Base-by-base conservation (phyloP, 2,113 vertebrate genomes). In the Cheirogaleus medius region DNA sequence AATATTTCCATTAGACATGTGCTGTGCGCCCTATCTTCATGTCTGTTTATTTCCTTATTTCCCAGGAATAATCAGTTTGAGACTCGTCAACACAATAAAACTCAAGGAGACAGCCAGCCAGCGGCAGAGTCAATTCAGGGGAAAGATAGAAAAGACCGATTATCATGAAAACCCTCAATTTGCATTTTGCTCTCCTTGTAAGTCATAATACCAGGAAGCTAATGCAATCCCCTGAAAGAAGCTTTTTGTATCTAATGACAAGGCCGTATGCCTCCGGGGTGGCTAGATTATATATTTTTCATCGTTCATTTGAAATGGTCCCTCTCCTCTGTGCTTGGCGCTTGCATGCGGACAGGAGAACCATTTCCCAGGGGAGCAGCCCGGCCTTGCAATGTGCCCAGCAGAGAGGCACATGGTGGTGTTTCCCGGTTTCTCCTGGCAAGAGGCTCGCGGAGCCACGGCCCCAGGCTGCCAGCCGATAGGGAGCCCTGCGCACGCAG, bases 201-300 rank as follows among this genome's bases (percentile, higher is more conserved):
- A 97, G 83, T 92, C 25, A 27, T 84, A 80, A 96, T 92, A 95
- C 80, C 69, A 27, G 66, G 80, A 97, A 97, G 96, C 47, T 58
- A 93, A 97, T 42, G 27, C 54, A 78, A 37, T 54, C 63, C 73
- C 94, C 68, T 37, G 52, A 95, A 98, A 96, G 58, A 93, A 97
- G 17, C 27, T 44, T 97, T 91, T 97, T 92, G 17, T 95, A 34
- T 80, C 78, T 90, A 94, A 97, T 86, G 82, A 93, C 95, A 97
- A 95, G 78, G 6, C 42, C 56, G 1, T 17, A 11, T 76, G 94
- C 68, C 93, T 97, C 3, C 12, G 68, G 90, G 96, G 44, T 60
- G 92, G 78, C 25, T 58, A 84, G 95, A 92, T 63, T 47, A 85
- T 91, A 15, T 90, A 94, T 96, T 95, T 98, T 97, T 97, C 77